These are phyloP conservation scores for Eutolmus rufibarbis DNA, from an alignment of 2,888 invertebrate species.

Conservation along the genomic window DNA sequence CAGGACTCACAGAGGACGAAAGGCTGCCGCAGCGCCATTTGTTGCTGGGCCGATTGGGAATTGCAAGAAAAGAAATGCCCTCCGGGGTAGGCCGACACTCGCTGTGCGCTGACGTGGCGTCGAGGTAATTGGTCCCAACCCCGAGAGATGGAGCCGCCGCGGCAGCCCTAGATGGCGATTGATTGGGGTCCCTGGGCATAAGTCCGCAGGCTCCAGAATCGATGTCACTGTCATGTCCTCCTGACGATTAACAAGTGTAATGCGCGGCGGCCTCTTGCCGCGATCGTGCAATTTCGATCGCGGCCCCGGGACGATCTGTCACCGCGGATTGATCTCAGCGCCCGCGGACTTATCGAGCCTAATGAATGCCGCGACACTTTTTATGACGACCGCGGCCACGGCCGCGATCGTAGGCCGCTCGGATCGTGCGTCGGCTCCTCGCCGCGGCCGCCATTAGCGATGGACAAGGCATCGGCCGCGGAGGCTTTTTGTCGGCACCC, in stretches of 20 bases:
- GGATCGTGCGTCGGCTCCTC: slow-evolving; percentile 38
- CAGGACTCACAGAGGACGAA: neutral
- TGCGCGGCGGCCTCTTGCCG: slow-evolving; percentile 45
- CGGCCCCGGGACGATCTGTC: slow-evolving; percentile 13
- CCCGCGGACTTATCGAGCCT: slow-evolving; percentile 20
- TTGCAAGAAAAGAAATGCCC: slow-evolving; percentile 10
- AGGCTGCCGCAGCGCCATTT: neutral
- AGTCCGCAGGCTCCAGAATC: slow-evolving; percentile 44
- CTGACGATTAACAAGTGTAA: slow-evolving; percentile 48
- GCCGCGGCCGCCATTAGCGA: slow-evolving; percentile 44
- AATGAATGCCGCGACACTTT: slow-evolving; percentile 46
- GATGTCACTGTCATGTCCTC: slow-evolving; percentile 47
- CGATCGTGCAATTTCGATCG: neutral
- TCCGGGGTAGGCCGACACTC: slow-evolving; percentile 20
- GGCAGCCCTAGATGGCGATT: slow-evolving; percentile 10
- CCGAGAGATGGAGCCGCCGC: neutral
- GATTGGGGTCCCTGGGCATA: slow-evolving; percentile 23
- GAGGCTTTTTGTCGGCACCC: slow-evolving; percentile 18
- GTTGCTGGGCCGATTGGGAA: neutral
- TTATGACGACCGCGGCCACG: slow-evolving; percentile 18
- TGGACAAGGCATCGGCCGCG: slow-evolving; percentile 40
- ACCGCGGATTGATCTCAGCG: slow-evolving; percentile 2
- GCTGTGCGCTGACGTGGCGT: slow-evolving; percentile 19
- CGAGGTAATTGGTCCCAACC: slow-evolving; percentile 34
- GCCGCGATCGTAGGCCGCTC: neutral